phyloP scores from a whole-genome alignment of 2,113 vertebrate genomes.

The Bubo blakistoni region DNA sequence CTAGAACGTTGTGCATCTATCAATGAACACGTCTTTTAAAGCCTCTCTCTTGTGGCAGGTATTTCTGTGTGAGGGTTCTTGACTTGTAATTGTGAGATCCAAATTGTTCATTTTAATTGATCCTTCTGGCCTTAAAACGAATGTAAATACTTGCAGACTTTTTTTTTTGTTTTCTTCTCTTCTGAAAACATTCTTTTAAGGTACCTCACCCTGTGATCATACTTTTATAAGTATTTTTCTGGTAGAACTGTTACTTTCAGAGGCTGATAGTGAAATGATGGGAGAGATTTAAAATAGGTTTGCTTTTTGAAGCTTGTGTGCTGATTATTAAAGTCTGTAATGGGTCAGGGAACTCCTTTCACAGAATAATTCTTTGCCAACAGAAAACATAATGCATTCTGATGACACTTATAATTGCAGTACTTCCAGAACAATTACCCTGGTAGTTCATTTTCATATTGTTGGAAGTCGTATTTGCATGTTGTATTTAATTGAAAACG shows the following conservation, averaged over 20 bases:
- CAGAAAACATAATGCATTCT: neutral
- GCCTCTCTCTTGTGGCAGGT: neutral
- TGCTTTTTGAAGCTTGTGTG: neutral
- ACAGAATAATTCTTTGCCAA: conserved; percentile 6
- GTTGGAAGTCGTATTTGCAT: conserved; percentile 39
- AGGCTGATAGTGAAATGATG: neutral
- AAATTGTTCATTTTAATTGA: neutral
- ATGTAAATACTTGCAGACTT: neutral
- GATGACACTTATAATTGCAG: conserved; percentile 17
- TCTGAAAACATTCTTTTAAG: neutral
- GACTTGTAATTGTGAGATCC: neutral
- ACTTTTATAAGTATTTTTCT: neutral
- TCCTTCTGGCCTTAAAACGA: neutral
- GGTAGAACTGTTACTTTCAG: neutral
- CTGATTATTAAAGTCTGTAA: neutral
- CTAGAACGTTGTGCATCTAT: neutral
- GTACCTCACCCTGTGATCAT: neutral
- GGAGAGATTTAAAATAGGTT: neutral
- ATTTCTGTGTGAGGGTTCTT: neutral
- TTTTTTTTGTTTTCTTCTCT: neutral
- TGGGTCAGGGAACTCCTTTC: too few relatives aligned
- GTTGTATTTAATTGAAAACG: conserved; percentile 48
- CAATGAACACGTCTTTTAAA: neutral
- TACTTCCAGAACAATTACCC: conserved; percentile 31
- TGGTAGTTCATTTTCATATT: conserved; percentile 29